A percentile compares a stretch with the other conserved stretches of the same genome.
These are phyloP conservation scores for Lates japonicus DNA, from an alignment of 2,797 vertebrate species.

Conservation along the genomic window DNA sequence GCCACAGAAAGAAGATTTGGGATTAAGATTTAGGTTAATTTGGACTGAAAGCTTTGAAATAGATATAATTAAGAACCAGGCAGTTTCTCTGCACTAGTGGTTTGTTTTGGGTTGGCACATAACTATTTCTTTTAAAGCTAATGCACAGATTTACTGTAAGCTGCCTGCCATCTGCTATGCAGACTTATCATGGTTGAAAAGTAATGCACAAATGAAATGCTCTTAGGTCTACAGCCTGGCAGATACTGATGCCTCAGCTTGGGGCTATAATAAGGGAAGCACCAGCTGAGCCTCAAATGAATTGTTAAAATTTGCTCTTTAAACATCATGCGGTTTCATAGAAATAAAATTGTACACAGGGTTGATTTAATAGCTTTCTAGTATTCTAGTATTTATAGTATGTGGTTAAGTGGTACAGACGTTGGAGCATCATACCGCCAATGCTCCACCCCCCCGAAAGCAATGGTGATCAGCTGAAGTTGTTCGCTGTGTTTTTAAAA, in stretches of 20 bases:
- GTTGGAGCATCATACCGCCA: constrained; percentile 5
- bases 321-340: constrained; percentile 25
- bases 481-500: constrained; percentile 61
- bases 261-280: constrained; percentile 47
- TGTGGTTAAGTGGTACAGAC: constrained; percentile 6
- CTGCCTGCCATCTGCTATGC: constrained; percentile 63
- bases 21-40: constrained; percentile 50
- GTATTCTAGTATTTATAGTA: neutral
- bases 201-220: constrained; percentile 54
- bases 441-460: constrained; percentile 12
- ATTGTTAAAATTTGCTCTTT: constrained; percentile 42
- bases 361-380: constrained; percentile 11
- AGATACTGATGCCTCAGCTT: constrained; percentile 54
- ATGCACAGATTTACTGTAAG: constrained; percentile 57
- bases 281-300: constrained; percentile 47
- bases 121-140: constrained; percentile 62
- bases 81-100: constrained; percentile 25
- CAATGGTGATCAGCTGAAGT: constrained; percentile 55
- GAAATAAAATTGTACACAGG: constrained; percentile 11
- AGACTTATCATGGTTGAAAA: constrained; percentile 47
- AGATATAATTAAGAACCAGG: constrained; percentile 36
- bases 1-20: constrained; percentile 28
- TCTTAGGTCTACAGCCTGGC: constrained; percentile 41
- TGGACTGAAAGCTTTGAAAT: constrained; percentile 38
- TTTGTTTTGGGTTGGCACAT: constrained; percentile 35